Conservation (phyloP, 2,113 vertebrate species). For the Choloepus hoffmanni region DNA sequence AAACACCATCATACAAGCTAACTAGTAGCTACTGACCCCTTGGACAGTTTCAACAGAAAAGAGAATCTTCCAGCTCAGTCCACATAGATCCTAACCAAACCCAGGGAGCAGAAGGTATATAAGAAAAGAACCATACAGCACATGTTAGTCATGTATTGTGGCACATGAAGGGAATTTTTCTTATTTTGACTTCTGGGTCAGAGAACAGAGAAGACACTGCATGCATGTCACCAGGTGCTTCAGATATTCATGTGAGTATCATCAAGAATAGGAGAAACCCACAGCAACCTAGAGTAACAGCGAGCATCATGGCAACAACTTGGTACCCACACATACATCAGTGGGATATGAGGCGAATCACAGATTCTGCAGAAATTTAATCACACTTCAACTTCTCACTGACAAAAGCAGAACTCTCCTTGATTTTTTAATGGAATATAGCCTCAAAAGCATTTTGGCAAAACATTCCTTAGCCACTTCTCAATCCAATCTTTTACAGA, state of each 20-base stretch:
- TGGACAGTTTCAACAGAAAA: neutral
- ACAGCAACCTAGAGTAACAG: neutral
- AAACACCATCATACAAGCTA: neutral
- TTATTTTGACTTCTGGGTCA: neutral
- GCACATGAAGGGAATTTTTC: neutral
- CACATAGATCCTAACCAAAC: neutral
- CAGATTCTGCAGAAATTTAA: neutral
- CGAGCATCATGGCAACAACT: neutral
- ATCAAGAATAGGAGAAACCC: neutral
- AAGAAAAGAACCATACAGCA: neutral
- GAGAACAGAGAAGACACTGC: neutral
- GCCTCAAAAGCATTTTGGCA: neutral
- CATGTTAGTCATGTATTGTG: neutral
- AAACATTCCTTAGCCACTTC: neutral
- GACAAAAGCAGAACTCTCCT: neutral
- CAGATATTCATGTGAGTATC: neutral
- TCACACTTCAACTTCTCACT: neutral
- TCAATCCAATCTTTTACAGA: neutral
- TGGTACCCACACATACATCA: accelerated
- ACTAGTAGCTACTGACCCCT: neutral
- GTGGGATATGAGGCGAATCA: neutral
- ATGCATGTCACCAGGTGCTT: neutral
- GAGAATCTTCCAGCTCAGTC: neutral
- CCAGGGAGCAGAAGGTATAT: neutral
- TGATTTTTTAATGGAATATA: neutral